These are phyloP conservation scores for Microplitis demolitor DNA, from an alignment of 1,140 invertebrate species.

Conservation along the genomic window DNA sequence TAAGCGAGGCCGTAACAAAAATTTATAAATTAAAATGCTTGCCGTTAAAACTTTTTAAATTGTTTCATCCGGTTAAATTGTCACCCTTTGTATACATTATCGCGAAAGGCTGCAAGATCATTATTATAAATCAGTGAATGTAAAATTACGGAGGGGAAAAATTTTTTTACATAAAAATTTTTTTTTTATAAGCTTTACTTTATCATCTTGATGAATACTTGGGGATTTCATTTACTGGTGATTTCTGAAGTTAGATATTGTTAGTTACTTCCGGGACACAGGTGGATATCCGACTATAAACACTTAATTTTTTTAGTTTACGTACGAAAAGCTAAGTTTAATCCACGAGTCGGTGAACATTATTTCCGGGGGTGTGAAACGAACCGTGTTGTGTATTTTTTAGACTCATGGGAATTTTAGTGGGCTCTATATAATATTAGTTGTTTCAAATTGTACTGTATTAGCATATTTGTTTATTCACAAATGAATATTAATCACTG, in stretches of 20 bases:
- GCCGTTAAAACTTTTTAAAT: constrained; percentile 52
- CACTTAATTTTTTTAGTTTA: no score
- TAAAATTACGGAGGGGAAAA: constrained; percentile 32
- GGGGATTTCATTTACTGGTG: neutral
- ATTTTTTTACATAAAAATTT: neutral
- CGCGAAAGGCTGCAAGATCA: constrained; percentile 22
- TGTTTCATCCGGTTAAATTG: constrained; percentile 58
- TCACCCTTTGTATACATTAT: constrained; percentile 32
- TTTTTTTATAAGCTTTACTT: neutral
- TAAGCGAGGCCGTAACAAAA: constrained; percentile 40
- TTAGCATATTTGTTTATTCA: neutral
- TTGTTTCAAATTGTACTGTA: neutral
- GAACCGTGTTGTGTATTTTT: neutral
- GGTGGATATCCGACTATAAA: constrained; percentile 34
- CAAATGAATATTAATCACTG: neutral
- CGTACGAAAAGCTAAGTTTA: neutral
- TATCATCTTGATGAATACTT: neutral
- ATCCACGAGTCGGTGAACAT: constrained; percentile 1
- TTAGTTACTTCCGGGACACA: constrained; percentile 47
- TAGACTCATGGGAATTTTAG: constrained; percentile 3
- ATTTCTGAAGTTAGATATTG: constrained; percentile 42
- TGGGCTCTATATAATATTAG: neutral
- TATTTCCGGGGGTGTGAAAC: constrained; percentile 8
- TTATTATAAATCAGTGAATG: constrained; percentile 46
- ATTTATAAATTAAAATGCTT: constrained; percentile 54